Percentiles rank a stretch among this genome's conserved stretches.
These are phyloP conservation scores for Penelope pileata DNA, from an alignment of 2,113 vertebrate species.

Conservation along the genomic window DNA sequence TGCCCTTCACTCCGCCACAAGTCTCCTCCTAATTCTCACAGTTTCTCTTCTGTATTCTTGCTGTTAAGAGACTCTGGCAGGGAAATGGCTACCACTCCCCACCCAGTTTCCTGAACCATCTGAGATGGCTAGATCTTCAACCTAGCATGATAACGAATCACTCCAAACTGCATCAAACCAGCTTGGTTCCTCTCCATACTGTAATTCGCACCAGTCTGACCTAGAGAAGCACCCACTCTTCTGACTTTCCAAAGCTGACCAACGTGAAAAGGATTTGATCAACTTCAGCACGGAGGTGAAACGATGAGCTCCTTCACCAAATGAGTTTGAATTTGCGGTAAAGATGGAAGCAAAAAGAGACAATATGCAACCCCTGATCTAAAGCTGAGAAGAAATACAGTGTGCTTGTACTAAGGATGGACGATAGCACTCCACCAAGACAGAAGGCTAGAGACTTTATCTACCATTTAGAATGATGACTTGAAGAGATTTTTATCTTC, in stretches of 20 bases:
- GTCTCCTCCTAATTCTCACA: slow-evolving; percentile 69
- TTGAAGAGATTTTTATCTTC: slow-evolving; percentile 47
- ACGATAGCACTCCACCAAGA: slow-evolving; percentile 29
- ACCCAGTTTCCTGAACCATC: slow-evolving; percentile 58
- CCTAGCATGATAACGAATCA: slow-evolving; percentile 68
- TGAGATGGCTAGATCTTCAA: slow-evolving; percentile 53
- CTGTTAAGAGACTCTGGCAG: slow-evolving; percentile 79
- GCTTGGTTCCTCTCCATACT: slow-evolving; percentile 49
- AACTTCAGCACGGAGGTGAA: slow-evolving; percentile 13
- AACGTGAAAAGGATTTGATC: slow-evolving; percentile 26
- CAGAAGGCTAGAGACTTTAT: slow-evolving; percentile 22
- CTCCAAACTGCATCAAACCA: slow-evolving; percentile 43
- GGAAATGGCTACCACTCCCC: slow-evolving; percentile 68
- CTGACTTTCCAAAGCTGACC: slow-evolving; percentile 56
- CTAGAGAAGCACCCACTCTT: slow-evolving; percentile 48
- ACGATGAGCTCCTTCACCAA: slow-evolving; percentile 11
- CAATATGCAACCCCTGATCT: neutral
- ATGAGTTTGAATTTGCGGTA: slow-evolving; percentile 48
- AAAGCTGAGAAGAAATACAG: slow-evolving; percentile 45
- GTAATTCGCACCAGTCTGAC: slow-evolving; percentile 55
- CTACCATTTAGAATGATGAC: slow-evolving; percentile 44
- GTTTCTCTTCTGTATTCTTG: slow-evolving; percentile 79
- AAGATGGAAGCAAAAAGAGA: slow-evolving; percentile 55
- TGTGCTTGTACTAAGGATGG: neutral
- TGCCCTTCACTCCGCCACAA: slow-evolving; percentile 71